phyloP scores from a whole-genome alignment of 2,888 invertebrate species.

The Clostera curtula region DNA sequence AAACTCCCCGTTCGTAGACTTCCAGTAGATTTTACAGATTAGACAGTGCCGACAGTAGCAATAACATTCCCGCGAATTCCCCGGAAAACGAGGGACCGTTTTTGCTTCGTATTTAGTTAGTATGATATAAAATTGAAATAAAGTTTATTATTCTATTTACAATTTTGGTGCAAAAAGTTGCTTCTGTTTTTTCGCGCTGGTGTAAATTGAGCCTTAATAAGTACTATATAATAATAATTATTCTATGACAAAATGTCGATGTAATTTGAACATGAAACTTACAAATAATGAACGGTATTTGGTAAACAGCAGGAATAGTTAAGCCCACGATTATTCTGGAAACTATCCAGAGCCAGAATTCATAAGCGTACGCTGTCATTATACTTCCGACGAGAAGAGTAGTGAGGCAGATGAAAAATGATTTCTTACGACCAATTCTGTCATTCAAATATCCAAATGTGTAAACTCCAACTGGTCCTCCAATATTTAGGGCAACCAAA shows the following conservation, averaged over 20 bases:
- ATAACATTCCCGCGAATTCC: too few relatives aligned
- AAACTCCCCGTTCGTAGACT: too few relatives aligned
- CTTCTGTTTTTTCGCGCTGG: too few relatives aligned
- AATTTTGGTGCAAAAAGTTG: too few relatives aligned
- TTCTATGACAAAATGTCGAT: background rate
- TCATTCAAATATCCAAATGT: slow-evolving; percentile 91
- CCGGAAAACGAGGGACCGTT: too few relatives aligned
- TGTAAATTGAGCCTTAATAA: background rate
- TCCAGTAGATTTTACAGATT: too few relatives aligned
- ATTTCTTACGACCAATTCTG: slow-evolving; percentile 87
- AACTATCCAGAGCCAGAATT: slow-evolving; percentile 89
- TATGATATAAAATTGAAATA: too few relatives aligned
- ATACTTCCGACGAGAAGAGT: slow-evolving; percentile 87
- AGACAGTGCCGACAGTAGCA: too few relatives aligned
- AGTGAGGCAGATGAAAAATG: slow-evolving; percentile 89
- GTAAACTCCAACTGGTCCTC: slow-evolving; percentile 93
- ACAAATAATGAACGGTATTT: slow-evolving; percentile 97
- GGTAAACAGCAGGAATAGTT: slow-evolving; percentile 93
- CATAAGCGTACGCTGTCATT: slow-evolving; percentile 83
- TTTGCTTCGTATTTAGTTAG: too few relatives aligned
- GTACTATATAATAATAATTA: background rate
- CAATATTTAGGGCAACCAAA: slow-evolving; percentile 88
- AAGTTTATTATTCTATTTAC: too few relatives aligned
- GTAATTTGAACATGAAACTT: slow-evolving; percentile 43
- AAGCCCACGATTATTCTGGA: slow-evolving; percentile 90